Conservation (phyloP, 2,797 vertebrate genomes). For the Lerista edwardsae region DNA sequence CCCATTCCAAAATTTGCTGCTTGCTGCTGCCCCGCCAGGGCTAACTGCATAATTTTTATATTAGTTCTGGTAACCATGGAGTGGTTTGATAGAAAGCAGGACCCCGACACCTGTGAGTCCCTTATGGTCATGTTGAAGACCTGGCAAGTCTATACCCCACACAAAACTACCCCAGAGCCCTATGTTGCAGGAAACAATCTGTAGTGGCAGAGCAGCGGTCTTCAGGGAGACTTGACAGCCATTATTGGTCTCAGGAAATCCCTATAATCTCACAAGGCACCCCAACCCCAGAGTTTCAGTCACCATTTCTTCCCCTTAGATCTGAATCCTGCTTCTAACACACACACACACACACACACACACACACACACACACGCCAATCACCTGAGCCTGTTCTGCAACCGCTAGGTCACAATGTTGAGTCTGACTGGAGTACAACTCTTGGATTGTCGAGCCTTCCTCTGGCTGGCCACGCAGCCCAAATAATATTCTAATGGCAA, state of each 20-base stretch:
- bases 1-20: no score
- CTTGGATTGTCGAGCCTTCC: constrained; percentile 77
- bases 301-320: constrained; percentile 49
- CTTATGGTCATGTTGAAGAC: no score
- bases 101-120: no score
- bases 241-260: neutral
- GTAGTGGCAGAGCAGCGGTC: neutral
- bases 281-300: neutral
- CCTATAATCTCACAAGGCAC: neutral
- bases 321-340: constrained; percentile 48
- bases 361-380: constrained; percentile 12
- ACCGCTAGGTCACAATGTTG: constrained; percentile 77
- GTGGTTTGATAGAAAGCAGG: no score
- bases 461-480: constrained; percentile 75
- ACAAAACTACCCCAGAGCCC: neutral
- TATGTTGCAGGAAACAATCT: no score
- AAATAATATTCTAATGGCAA: constrained; percentile 82
- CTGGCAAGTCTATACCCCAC: no score
- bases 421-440: constrained; percentile 79
- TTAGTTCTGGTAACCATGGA: no score
- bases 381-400: constrained; percentile 73
- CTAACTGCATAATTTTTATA: no score
- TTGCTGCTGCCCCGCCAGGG: no score
- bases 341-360: neutral
- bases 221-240: neutral